Conservation (phyloP, 2,797 vertebrate genomes). For the Macrochelys suwanniensis region DNA sequence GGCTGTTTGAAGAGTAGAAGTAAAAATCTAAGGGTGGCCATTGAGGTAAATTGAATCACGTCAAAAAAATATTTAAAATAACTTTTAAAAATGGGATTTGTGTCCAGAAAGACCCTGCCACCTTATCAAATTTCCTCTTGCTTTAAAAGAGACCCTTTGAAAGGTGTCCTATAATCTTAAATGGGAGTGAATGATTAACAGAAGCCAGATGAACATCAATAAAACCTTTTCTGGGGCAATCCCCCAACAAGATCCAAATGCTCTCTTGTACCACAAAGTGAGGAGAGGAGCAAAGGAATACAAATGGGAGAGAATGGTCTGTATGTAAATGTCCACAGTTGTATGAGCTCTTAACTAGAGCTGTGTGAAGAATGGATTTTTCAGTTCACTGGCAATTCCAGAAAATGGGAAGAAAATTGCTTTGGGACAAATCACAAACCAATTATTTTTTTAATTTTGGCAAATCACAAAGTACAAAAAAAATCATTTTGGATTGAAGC, state of each 20-base stretch:
- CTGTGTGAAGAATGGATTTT: not conserved
- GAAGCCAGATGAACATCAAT: not conserved
- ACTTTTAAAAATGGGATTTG: not conserved
- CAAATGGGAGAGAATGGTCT: not conserved
- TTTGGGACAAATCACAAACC: not conserved
- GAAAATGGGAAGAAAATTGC: not conserved
- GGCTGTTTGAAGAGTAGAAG: not conserved
- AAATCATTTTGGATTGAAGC: not conserved
- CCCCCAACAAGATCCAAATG: not conserved
- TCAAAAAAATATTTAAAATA: not conserved
- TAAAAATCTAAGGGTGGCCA: not conserved
- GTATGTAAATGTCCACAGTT: not conserved
- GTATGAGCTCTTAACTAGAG: not conserved
- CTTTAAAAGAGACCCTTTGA: not conserved
- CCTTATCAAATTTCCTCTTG: not conserved
- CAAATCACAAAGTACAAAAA: not conserved
- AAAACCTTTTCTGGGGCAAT: not conserved
- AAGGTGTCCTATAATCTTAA: not conserved
- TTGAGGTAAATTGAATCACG: not conserved
- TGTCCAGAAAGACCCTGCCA: not conserved
- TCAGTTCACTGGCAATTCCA: not conserved
- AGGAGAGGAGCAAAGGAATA: not conserved
- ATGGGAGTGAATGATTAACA: not conserved
- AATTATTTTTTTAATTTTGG: not conserved
- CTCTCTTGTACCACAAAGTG: not conserved